Evolutionary conservation across 2,113 vertebrate species (phyloP).

Genomic region (Marmota monax): DNA sequence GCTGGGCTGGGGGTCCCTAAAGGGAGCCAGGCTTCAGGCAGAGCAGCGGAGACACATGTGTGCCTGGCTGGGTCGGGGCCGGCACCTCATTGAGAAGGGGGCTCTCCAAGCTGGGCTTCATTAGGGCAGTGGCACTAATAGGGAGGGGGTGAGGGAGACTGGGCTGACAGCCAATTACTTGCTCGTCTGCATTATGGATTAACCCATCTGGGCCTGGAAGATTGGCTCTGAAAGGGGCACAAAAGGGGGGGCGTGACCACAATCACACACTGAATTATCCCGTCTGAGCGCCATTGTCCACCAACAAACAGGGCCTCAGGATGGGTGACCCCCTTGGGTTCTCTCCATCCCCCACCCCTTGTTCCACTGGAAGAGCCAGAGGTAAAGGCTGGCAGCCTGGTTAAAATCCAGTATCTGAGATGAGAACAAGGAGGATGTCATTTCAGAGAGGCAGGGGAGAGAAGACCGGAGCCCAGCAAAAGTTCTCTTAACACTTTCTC

Average conservation of each 20-base stretch:
- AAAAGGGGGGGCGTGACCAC: constrained; percentile 92
- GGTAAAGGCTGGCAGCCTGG: constrained; percentile 56
- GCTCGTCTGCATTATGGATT: constrained; percentile 98
- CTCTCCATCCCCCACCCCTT: not conserved
- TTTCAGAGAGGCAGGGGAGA: not conserved
- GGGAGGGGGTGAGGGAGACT: constrained; percentile 89
- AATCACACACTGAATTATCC: constrained; percentile 94
- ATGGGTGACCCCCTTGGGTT: constrained; percentile 79
- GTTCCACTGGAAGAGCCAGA: constrained; percentile 47
- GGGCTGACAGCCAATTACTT: constrained; percentile 91
- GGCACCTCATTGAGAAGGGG: constrained; percentile 91
- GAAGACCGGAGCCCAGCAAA: not conserved
- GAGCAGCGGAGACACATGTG: constrained; percentile 97
- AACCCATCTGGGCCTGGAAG: constrained; percentile 96
- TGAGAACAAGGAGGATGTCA: not conserved
- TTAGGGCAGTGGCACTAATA: constrained; percentile 94
- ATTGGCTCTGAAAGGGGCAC: constrained; percentile 94
- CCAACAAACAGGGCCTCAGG: constrained; percentile 78
- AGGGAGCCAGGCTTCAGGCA: constrained; percentile 86
- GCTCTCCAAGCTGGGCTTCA: constrained; percentile 96
- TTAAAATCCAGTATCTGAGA: constrained; percentile 60
- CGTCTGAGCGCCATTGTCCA: constrained; percentile 91
- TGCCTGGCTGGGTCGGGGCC: constrained; percentile 87
- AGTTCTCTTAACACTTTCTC: not conserved
- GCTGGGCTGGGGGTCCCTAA: constrained; percentile 80